Base-by-base conservation (phyloP, 2,888 invertebrate genomes). In the Orchestes rusci region DNA sequence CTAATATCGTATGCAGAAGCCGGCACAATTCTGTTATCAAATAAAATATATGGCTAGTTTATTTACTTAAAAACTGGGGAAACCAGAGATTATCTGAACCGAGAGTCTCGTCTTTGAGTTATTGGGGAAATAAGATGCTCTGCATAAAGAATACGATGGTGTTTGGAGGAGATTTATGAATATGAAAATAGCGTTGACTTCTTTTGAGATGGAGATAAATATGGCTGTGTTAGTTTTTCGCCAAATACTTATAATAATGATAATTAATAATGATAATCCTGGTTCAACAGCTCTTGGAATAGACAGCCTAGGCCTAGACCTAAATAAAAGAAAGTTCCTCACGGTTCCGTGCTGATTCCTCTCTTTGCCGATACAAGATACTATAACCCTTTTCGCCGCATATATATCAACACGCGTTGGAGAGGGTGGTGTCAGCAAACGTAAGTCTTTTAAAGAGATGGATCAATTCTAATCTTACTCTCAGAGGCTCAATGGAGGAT, bases 41-140 rank as follows among this genome's bases (percentile, higher is more conserved):
- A 57, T 56, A 59, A 46, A 46, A 46, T 59, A 59, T 59, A 59
- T 58, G 57, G 55, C 51, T 52, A 57, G 56, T 58, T 59, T 59
- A 59, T 56, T 58, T 56, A 56, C 51, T 56, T 53, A 46, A 46
- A 46, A 46, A 46, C 46, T 46, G 42, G 46, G 46, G 42, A 46
- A 46, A 46, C 42, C 33, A 30, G 34, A 46, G 46, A 46, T 46
- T 42, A 46, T 46, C 46, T 46, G 42, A 39, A 29, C 46, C 34
- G 34, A 10, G 34, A 38, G 34, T 46, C 39, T 37, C 39, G 34
- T 42, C 35, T 40, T 38, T 46, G 46, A 46, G 39, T 46, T 46
- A 46, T 46, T 46, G 42, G 34, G 15, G 39, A 46, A 46, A 42
- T 42, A 46, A 42, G 46, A 41, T 46, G 32, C n/a, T n/a, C 36